phyloP scores from a whole-genome alignment of 2,113 vertebrate genomes.

The Poecile atricapillus region DNA sequence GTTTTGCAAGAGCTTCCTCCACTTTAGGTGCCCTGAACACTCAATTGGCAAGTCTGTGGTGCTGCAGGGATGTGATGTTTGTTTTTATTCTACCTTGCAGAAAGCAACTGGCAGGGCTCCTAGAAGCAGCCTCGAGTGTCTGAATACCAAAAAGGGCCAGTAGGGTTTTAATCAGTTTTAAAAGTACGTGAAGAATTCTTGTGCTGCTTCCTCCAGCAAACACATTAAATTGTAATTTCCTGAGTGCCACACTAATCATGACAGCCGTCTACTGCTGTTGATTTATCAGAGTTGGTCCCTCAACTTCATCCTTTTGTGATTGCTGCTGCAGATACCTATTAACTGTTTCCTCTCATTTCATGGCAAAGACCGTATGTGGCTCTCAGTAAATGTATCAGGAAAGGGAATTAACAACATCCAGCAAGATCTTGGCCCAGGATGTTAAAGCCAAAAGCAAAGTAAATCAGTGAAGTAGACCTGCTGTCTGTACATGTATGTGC shows the following conservation, averaged over 20 bases:
- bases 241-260: conserved; percentile 51
- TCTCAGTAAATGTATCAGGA: not conserved
- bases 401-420: not conserved
- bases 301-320: conserved; percentile 24
- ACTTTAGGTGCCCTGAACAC: not conserved
- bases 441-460: not conserved
- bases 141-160: conserved; percentile 40
- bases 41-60: not conserved
- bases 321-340: conserved; percentile 30
- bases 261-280: conserved; percentile 11
- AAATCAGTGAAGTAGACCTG: not conserved
- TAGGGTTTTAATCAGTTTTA: conserved; percentile 41
- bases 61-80: not conserved
- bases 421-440: not conserved
- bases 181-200: conserved; percentile 46
- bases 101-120: not conserved
- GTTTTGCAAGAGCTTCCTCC: not conserved
- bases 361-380: not conserved
- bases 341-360: conserved; percentile 35
- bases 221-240: conserved; percentile 60
- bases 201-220: conserved; percentile 58
- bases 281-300: conserved; percentile 39
- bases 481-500: not conserved
- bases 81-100: not conserved
- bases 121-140: conserved; percentile 13